phyloP scores from a whole-genome alignment of 2,888 invertebrate genomes.

The Drosophila anomalata region DNA sequence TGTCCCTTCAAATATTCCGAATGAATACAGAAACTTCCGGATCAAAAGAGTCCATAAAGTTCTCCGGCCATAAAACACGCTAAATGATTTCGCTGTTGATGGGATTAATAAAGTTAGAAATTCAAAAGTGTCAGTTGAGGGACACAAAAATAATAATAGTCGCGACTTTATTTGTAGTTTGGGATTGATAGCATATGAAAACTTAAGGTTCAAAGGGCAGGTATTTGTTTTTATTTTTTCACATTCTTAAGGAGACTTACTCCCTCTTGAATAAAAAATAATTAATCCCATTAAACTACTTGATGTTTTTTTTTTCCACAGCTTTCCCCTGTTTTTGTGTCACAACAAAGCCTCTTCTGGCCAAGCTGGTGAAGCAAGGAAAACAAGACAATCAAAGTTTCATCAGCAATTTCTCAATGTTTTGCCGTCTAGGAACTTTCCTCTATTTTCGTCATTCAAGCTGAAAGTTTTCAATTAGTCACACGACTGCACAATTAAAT shows the following conservation, averaged over 20 bases:
- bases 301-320: slow-evolving; percentile 22
- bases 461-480: slow-evolving; percentile 76
- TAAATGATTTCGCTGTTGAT: slow-evolving; percentile 31
- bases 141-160: background rate
- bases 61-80: slow-evolving; percentile 27
- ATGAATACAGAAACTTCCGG: slow-evolving; percentile 13
- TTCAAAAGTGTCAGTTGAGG: slow-evolving; percentile 5
- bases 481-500: slow-evolving; percentile 74
- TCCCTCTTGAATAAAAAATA: background rate
- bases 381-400: slow-evolving; percentile 50
- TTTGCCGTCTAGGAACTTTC: slow-evolving; percentile 37
- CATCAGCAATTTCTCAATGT: slow-evolving; percentile 29
- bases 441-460: slow-evolving; percentile 54
- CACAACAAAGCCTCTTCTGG: slow-evolving; percentile 9
- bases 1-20: slow-evolving; percentile 31
- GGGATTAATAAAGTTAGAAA: slow-evolving; percentile 25
- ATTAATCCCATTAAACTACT: slow-evolving; percentile 20
- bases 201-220: background rate
- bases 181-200: background rate
- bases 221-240: background rate
- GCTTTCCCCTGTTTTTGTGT: slow-evolving; percentile 1
- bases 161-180: background rate
- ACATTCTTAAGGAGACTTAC: no score
- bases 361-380: slow-evolving; percentile 9
- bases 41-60: slow-evolving; percentile 21